Evolutionary conservation across 2,113 vertebrate species (phyloP), one percentile per base, ranked within the genome.

Genomic region (Mungos mungo): DNA sequence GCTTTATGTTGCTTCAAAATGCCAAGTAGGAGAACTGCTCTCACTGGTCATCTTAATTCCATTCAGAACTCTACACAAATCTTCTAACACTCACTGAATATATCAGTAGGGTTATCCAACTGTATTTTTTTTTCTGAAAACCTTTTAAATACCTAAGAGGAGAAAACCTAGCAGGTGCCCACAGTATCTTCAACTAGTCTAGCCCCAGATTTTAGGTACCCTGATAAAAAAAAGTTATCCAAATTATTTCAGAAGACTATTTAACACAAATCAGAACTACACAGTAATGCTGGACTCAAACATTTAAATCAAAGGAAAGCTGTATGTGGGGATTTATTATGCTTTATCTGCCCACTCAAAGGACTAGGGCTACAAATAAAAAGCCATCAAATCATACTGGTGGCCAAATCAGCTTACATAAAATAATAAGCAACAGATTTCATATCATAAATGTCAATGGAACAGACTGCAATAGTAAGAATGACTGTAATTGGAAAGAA

Each of bases 371-470:
- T 88, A 93, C 95, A 68, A 86, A 41, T 97, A 91, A 90, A 35
- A 98, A 93, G 18, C 95, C 82, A 97, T 15, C 45, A 94, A 96
- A n/a, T 60, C 90, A 80, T 35, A 95, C 38, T 76, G 97, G 93
- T 69, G 38, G 23, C 50, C 76, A 98, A 97, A 23, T 89, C 97
- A 96, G 21, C 54, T 96, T 95, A 77, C 9, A 88, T 65, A 88
- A 98, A 97, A 97, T 93, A 97, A 91, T 88, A 83, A 96, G 88
- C 29, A 68, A 96, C 91, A 97, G 84, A 96, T 98, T 98, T 97
- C 83, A 88, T 77, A 98, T 92, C 90, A 66, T 94, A 98, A 98
- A 93, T 95, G 91, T 94, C 93, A 97, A 35, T 74, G 72, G 57
- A 96, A 47, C 45, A 94, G 27, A 7, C 5, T 93, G 57, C 63